phyloP scores from a whole-genome alignment of 2,113 vertebrate genomes.

The Circaetus gallicus region DNA sequence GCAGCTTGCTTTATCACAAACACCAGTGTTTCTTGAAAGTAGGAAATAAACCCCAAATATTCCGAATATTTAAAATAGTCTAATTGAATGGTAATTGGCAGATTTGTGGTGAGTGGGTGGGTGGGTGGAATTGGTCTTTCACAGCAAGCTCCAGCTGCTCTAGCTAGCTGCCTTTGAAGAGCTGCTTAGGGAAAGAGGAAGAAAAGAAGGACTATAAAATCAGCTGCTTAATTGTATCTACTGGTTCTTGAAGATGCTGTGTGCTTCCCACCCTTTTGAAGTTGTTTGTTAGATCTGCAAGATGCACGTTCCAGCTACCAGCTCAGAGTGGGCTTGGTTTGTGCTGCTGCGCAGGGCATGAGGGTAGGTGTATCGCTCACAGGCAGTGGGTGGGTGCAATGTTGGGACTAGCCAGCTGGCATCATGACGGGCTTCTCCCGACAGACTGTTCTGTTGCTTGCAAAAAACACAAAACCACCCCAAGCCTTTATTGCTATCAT shows the following conservation, averaged over 20 bases:
- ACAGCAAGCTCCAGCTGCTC: neutral
- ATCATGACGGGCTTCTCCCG: fast-evolving
- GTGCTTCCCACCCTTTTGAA: neutral
- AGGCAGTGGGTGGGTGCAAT: neutral
- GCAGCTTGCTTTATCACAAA: neutral
- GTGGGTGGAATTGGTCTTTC: neutral
- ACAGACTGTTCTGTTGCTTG: neutral
- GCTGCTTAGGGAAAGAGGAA: neutral
- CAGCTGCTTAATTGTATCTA: neutral
- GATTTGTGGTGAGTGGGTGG: neutral
- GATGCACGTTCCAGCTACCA: neutral
- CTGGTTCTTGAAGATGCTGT: neutral
- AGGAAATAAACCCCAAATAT: neutral
- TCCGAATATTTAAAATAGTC: neutral
- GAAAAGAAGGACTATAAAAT: neutral
- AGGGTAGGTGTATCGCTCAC: fast-evolving
- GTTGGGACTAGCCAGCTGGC: neutral
- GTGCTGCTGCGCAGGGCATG: fast-evolving
- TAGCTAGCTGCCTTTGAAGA: neutral
- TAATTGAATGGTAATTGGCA: neutral
- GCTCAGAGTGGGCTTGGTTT: neutral
- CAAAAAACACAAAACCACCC: neutral
- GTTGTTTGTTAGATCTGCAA: neutral
- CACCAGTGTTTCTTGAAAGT: neutral
- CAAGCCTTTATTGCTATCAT: neutral